A percentile compares a stretch with the other conserved stretches of the same genome.
Conservation (phyloP, 2,797 vertebrate genomes). For the Stomatorhinus walkeri region DNA sequence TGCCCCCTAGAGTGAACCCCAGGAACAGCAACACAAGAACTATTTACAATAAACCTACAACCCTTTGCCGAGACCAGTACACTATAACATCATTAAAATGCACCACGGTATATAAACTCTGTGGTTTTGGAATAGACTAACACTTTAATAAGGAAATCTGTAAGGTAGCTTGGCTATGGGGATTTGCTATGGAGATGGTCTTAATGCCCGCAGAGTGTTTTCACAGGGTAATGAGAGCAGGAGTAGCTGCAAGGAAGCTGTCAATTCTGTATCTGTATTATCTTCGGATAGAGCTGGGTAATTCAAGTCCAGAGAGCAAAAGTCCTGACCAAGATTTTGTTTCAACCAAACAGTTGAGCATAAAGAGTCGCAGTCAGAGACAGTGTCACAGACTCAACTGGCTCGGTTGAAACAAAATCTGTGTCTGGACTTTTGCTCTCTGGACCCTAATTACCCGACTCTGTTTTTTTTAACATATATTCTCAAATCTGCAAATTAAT, state of each 20-base stretch:
- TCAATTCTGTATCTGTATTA: constrained; percentile 57
- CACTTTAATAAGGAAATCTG: neutral
- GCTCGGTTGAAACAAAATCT: neutral
- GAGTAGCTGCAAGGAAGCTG: constrained; percentile 72
- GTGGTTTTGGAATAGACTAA: neutral
- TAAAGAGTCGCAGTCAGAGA: neutral
- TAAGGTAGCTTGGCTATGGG: neutral
- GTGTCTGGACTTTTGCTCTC: neutral
- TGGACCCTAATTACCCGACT: neutral
- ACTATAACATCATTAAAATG: neutral
- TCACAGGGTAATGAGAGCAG: constrained; percentile 77
- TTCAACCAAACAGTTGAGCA: neutral
- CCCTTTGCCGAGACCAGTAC: neutral
- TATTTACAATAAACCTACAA: neutral
- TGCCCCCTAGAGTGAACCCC: neutral
- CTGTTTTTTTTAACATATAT: neutral
- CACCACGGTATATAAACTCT: neutral
- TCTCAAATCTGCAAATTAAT: neutral
- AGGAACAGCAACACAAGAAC: neutral
- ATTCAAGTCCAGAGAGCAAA: neutral
- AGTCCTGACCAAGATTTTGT: neutral
- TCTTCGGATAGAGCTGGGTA: neutral
- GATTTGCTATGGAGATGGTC: neutral
- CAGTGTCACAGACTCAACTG: neutral
- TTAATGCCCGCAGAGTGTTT: constrained; percentile 44